Evolutionary conservation across 2,797 vertebrate species (phyloP), one percentile per base, ranked within the genome.

Genomic region (Remorina albescens): DNA sequence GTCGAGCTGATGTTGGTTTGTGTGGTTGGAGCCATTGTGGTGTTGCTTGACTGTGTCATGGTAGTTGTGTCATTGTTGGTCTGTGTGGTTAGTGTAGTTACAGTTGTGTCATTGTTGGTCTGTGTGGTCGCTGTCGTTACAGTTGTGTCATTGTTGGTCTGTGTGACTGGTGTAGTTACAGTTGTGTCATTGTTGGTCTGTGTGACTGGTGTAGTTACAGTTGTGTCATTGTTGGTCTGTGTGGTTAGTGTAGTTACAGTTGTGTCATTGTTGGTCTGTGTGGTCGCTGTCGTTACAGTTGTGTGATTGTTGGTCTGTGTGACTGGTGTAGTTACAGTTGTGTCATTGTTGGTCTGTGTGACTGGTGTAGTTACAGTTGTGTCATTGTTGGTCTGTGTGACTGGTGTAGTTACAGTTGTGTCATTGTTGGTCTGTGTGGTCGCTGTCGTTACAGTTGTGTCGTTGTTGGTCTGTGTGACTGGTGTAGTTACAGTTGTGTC

Each of bases 231-330:
- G 19, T 7, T 44, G 49, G 56, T 16, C 0, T 18, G 6, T 18
- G 39, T 15, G 41, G 26, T 56, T 18, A 53, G 49, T 19, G 54
- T 23, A 28, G 0, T 8, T 0, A 11, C 4, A 19, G 62, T 53
- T 23, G 37, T 54, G 9, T 18, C 0, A 4, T 13, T 57, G 28
- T n/a, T n/a, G n/a, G n/a, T n/a, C 2, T 18, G 2, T 0, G 10
- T 36, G 0, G 0, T 56, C 0, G 19, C 12, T 5, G 23, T 4
- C 10, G 0, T 53, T 0, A 16, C 16, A 4, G 39, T 23, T 1
- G 50, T 60, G 34, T 8, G 5, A 0, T 28, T 67, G 15, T 3
- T 37, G 0, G n/a, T n/a, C n/a, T 39, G 11, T 41, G n/a, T 19
- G 4, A 12, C 4, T 0, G 68, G 7, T 19, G 49, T 2, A 28